A percentile compares a stretch with the other conserved stretches of the same genome.
phyloP scores from a whole-genome alignment of 2,888 invertebrate genomes.

The Imbricaverruca yamaguchii region DNA sequence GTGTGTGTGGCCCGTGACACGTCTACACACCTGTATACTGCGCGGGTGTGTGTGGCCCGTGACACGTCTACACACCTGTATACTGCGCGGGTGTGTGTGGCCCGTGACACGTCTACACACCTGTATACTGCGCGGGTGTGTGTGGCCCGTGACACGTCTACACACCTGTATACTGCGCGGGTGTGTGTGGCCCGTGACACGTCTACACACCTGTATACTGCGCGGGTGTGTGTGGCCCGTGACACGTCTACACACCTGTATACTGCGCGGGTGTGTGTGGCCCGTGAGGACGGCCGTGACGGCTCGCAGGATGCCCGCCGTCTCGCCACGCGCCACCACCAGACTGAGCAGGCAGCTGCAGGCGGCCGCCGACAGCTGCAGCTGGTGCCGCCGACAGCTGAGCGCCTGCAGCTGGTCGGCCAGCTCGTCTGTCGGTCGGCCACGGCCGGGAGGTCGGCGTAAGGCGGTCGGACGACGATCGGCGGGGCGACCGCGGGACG shows the following conservation, averaged over 20 bases:
- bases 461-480: too few relatives aligned
- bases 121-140: constrained; percentile 66
- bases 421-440: constrained; percentile 61
- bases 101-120: constrained; percentile 62
- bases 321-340: constrained; percentile 86
- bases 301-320: constrained; percentile 79
- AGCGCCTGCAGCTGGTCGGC: constrained; percentile 77
- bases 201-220: constrained; percentile 56
- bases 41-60: constrained; percentile 74
- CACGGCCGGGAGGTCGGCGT: too few relatives aligned
- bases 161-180: constrained; percentile 66
- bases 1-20: constrained; percentile 69
- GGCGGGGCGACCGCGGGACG: too few relatives aligned
- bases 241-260: constrained; percentile 55
- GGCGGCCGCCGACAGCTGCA: constrained; percentile 64
- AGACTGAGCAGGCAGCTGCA: constrained; percentile 86
- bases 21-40: constrained; percentile 56
- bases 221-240: constrained; percentile 74
- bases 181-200: constrained; percentile 69
- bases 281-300: constrained; percentile 82
- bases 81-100: constrained; percentile 62
- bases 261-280: constrained; percentile 62
- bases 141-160: constrained; percentile 63
- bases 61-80: constrained; percentile 55
- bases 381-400: constrained; percentile 58